Conservation (phyloP, 2,797 vertebrate genomes). For the Darevskia mixta region DNA sequence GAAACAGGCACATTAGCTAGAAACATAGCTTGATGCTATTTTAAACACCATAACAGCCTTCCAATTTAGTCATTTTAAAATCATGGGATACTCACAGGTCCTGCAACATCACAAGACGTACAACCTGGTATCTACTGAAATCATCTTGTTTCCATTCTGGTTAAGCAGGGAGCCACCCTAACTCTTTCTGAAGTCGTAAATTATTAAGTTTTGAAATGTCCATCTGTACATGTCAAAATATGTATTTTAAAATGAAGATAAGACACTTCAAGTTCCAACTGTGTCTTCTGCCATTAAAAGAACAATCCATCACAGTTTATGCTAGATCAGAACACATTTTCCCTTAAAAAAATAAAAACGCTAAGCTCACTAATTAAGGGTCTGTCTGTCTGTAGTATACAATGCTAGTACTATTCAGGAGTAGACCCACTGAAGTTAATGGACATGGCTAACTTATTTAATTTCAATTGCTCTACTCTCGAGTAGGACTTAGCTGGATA, state of each 20-base stretch:
- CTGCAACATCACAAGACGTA: slow-evolving; percentile 6
- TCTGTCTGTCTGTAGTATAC: too few relatives aligned
- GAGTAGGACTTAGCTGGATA: too few relatives aligned
- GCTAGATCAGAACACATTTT: neutral
- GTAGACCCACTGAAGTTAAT: too few relatives aligned
- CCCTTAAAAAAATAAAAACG: too few relatives aligned
- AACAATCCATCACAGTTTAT: neutral
- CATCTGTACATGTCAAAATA: neutral
- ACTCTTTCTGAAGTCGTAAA: neutral
- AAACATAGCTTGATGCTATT: neutral
- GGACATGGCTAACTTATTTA: too few relatives aligned
- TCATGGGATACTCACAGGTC: neutral
- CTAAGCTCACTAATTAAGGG: too few relatives aligned
- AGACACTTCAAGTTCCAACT: neutral
- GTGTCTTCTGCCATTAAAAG: neutral
- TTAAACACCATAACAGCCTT: neutral
- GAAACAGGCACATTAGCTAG: neutral
- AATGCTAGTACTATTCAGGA: too few relatives aligned
- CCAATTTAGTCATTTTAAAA: slow-evolving; percentile 1
- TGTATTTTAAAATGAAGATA: neutral
- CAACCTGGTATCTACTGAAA: neutral
- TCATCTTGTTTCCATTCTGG: neutral
- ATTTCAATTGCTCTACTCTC: too few relatives aligned
- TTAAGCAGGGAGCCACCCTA: neutral
- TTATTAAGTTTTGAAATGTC: neutral